Evolutionary conservation across 2,888 invertebrate species (phyloP).

Genomic region (Drosophila acutilabella): DNA sequence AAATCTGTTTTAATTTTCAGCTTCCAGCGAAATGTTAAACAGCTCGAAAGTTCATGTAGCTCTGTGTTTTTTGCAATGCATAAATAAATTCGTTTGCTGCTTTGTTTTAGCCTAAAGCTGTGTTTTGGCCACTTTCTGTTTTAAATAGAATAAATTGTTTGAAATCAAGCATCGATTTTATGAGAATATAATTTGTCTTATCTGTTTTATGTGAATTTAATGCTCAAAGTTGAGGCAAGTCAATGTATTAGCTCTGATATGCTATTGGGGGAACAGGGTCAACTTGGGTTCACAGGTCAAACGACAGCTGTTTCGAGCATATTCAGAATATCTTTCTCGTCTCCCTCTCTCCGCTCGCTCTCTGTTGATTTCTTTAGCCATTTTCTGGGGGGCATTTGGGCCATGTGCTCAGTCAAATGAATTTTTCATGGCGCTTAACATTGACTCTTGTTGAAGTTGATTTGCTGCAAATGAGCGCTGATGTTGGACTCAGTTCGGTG

Average conservation of each 20-base stretch:
- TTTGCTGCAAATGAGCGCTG: constrained; percentile 74
- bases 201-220: constrained; percentile 3
- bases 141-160: too few relatives aligned
- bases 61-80: too few relatives aligned
- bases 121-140: too few relatives aligned
- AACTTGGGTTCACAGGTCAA: constrained; percentile 85
- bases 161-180: too few relatives aligned
- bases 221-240: constrained; percentile 6
- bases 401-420: constrained; percentile 69
- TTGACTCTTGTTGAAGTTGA: constrained; percentile 64
- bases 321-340: constrained; percentile 19
- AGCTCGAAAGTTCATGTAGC: too few relatives aligned
- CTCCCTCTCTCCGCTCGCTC: background rate
- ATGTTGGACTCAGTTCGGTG: constrained; percentile 35
- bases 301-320: constrained; percentile 87
- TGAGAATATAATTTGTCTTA: background rate
- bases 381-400: constrained; percentile 18
- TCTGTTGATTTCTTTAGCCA: constrained; percentile 7
- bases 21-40: too few relatives aligned
- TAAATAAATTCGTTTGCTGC: too few relatives aligned
- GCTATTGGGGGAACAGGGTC: constrained; percentile 1
- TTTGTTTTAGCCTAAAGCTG: too few relatives aligned
- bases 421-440: constrained; percentile 70
- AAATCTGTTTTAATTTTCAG: too few relatives aligned
- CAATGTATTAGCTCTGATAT: constrained; percentile 9